Evolutionary conservation across 2,113 vertebrate genomes (phyloP), one percentile per base, ranked within the genome.

Genomic region (Siniperca chuatsi): DNA sequence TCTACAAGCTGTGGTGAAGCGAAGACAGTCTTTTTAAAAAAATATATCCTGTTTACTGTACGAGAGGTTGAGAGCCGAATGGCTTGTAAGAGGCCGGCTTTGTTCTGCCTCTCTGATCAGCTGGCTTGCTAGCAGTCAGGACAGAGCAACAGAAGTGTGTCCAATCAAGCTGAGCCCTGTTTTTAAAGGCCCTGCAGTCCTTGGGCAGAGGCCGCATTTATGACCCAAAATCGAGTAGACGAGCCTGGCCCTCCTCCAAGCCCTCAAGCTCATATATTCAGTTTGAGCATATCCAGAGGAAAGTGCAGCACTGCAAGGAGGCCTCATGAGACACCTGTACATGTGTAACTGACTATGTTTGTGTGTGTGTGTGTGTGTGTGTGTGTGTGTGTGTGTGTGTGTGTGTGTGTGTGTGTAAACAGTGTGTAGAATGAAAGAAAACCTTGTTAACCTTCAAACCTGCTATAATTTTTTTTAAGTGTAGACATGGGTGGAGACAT

Each of bases 161-260:
- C 94, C 91, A 94, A 93, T 94, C 86, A 90, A 91, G 85, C 90
- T 82, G 80, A 90, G 93, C 82, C 90, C 60, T 84, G 86, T 91
- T 91, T 90, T 91, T 90, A 93, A 91, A 89, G 82, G 79, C 94
- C 86, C 91, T 66, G 81, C 86, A 84, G 85, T 89, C 89, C 82
- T 92, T 78, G 83, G 80, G 86, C 90, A 85, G 90, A 85, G 88
- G 86, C 82, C 68, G 79, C 71, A 50, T 94, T 93, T 90, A 92
- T 91, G 87, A 92, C 89, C 90, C 86, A 87, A 89, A 93, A 93
- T 92, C 71, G 77, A 90, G 89, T 81, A 83, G 87, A 90, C 46
- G 61, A 85, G 82, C 70, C 78, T 91, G 92, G 92, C 80, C 44
- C 33, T 18, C 8, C 23, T 92, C 90, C 90, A 90, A 82, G 66